Evolutionary conservation across 2,113 vertebrate genomes (phyloP).

Genomic region (Dicentrarchus labrax): DNA sequence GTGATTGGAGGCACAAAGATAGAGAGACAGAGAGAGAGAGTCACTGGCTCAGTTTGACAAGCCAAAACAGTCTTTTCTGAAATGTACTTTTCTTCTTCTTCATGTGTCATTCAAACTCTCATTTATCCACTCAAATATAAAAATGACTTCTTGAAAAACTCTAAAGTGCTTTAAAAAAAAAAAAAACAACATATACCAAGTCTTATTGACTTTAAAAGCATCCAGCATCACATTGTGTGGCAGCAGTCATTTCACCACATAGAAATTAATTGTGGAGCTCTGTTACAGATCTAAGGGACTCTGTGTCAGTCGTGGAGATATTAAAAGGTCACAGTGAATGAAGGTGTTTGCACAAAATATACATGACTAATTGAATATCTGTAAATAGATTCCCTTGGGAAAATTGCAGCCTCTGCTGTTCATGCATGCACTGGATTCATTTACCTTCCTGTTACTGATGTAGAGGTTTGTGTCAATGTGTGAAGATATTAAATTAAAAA

Average conservation of each 20-base stretch:
- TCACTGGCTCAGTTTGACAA: not conserved
- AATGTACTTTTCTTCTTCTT: constrained; percentile 28
- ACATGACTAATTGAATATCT: constrained; percentile 48
- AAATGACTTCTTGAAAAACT: not conserved
- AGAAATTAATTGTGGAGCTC: not conserved
- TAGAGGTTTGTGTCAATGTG: constrained; percentile 2
- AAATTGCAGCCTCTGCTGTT: constrained; percentile 2
- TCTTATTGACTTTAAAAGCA: constrained; percentile 8
- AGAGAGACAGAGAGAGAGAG: constrained; percentile 3
- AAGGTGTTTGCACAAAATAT: constrained; percentile 22
- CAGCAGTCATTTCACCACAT: not conserved
- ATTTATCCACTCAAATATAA: constrained; percentile 10
- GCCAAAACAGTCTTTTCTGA: constrained; percentile 27
- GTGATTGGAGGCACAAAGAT: constrained; percentile 24
- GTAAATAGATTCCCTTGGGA: constrained; percentile 19
- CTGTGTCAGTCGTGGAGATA: constrained; percentile 16
- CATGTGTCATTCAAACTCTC: not conserved
- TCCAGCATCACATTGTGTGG: not conserved
- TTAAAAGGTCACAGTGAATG: constrained; percentile 47
- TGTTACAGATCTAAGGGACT: constrained; percentile 15
- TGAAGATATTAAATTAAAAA: not conserved
- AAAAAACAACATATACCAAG: not conserved
- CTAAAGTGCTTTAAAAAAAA: not conserved
- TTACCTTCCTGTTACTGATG: constrained; percentile 27
- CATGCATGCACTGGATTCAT: constrained; percentile 17